Conservation (phyloP, 2,888 invertebrate genomes). For the Amiota mariae region DNA sequence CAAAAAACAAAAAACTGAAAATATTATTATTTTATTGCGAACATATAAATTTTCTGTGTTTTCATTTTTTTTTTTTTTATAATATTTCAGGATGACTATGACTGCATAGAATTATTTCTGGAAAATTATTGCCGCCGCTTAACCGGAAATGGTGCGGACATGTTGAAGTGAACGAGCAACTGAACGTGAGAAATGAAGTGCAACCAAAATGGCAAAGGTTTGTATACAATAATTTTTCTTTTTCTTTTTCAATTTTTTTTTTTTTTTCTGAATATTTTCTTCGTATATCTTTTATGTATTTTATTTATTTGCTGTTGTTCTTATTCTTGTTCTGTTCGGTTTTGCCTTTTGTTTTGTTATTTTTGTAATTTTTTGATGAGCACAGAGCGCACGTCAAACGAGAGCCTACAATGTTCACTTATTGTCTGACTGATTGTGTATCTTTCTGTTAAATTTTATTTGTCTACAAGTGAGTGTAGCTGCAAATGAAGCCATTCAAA, state of each 20-base stretch:
- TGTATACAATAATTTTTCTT: neutral
- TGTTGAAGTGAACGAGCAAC: conserved; percentile 39
- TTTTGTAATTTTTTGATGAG: conserved; percentile 1
- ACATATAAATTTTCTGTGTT: neutral
- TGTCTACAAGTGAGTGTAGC: neutral
- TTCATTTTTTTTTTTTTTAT: too few species aligned
- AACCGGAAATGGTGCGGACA: conserved; percentile 44
- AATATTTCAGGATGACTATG: neutral
- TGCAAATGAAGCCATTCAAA: conserved; percentile 47
- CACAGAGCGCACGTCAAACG: neutral
- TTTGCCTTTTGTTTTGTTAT: neutral
- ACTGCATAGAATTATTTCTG: conserved; percentile 9
- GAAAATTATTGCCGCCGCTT: conserved; percentile 31
- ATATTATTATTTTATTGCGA: neutral
- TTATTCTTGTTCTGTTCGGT: conserved; percentile 8
- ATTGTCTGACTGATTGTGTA: too few species aligned
- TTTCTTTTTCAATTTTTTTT: neutral
- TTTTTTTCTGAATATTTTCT: conserved; percentile 6
- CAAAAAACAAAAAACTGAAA: neutral
- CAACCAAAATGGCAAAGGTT: conserved; percentile 31
- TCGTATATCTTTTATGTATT: neutral
- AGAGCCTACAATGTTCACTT: too few species aligned
- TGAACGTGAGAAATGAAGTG: conserved; percentile 43
- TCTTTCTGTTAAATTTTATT: too few species aligned
- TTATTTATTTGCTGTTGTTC: conserved; percentile 15